Conservation (phyloP, 2,888 invertebrate genomes). For the Trissoscelio sp. region DNA sequence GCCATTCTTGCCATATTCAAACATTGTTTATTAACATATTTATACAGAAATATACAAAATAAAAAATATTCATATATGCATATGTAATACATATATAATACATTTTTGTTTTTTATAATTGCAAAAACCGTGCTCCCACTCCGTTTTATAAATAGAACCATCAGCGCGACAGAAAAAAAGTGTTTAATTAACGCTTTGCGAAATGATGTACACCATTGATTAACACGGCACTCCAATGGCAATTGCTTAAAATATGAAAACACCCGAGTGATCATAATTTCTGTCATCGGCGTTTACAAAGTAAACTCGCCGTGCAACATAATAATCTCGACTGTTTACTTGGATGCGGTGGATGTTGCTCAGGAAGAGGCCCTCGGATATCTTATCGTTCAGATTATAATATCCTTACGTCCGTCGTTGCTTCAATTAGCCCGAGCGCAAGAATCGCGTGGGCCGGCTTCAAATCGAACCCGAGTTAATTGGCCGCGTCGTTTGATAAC, state of each 20-base stretch:
- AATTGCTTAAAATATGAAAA: conserved; percentile 56
- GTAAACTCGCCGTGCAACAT: conserved; percentile 54
- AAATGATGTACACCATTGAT: conserved; percentile 36
- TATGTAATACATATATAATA: no score
- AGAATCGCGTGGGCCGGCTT: conserved; percentile 69
- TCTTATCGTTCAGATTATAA: conserved; percentile 62
- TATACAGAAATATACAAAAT: no score
- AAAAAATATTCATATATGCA: no score
- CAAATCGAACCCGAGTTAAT: conserved; percentile 67
- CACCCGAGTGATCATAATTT: conserved; percentile 44
- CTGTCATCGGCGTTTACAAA: conserved; percentile 53
- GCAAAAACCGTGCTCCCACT: no score
- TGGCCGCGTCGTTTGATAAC: conserved; percentile 69
- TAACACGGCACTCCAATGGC: conserved; percentile 39
- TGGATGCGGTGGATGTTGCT: conserved; percentile 14
- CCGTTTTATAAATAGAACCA: conserved; percentile 34
- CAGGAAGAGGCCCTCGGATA: conserved; percentile 30
- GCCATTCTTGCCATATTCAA: no score
- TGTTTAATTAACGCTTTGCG: conserved; percentile 35
- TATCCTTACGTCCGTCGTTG: conserved; percentile 58
- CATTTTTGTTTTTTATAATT: no score
- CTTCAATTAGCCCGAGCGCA: conserved; percentile 70
- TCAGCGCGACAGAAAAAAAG: conserved; percentile 19
- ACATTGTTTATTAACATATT: no score
- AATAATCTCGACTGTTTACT: conserved; percentile 59